Percentiles rank a stretch among this genome's conserved stretches.
phyloP scores from a whole-genome alignment of 1,140 invertebrate species.

The Leptinotarsa lineolata region DNA sequence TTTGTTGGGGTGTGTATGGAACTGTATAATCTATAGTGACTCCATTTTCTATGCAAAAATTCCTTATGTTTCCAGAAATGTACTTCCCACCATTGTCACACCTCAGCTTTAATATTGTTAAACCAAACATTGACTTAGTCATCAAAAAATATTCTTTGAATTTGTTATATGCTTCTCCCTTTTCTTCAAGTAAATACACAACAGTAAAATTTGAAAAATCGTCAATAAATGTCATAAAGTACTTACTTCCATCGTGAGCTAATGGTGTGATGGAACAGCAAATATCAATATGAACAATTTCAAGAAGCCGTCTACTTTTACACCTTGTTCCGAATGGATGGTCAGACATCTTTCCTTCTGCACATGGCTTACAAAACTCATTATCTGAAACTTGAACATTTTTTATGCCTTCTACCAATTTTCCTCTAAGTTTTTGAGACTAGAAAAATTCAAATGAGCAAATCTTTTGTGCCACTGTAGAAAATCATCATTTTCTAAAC shows the following conservation, averaged over 20 bases:
- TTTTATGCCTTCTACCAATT: too few species aligned
- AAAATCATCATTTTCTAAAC: neutral
- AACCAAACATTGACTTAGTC: neutral
- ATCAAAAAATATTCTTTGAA: slow-evolving; percentile 8
- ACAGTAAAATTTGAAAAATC: slow-evolving; percentile 14
- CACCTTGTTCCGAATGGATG: slow-evolving; percentile 9
- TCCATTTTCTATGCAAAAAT: slow-evolving; percentile 14
- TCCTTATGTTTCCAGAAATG: slow-evolving; percentile 20
- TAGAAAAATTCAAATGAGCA: slow-evolving; percentile 27
- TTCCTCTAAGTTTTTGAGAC: slow-evolving; percentile 18
- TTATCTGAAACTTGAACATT: slow-evolving; percentile 13
- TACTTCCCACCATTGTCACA: slow-evolving; percentile 19
- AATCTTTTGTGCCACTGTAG: too few species aligned
- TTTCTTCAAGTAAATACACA: slow-evolving; percentile 8
- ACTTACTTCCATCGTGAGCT: slow-evolving; percentile 45
- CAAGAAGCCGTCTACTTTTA: too few species aligned
- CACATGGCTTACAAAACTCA: slow-evolving; percentile 37
- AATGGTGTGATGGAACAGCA: slow-evolving; percentile 48
- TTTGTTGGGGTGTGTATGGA: slow-evolving; percentile 23
- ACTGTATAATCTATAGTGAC: slow-evolving; percentile 26
- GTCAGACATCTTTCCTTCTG: slow-evolving; percentile 40
- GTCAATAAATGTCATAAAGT: slow-evolving; percentile 50
- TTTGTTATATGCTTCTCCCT: neutral
- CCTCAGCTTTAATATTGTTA: slow-evolving; percentile 10
- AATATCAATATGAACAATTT: slow-evolving; percentile 41